A percentile compares a stretch with the other conserved stretches of the same genome.
Conservation (phyloP, 2,888 invertebrate genomes). For the Chydorus sphaericus region DNA sequence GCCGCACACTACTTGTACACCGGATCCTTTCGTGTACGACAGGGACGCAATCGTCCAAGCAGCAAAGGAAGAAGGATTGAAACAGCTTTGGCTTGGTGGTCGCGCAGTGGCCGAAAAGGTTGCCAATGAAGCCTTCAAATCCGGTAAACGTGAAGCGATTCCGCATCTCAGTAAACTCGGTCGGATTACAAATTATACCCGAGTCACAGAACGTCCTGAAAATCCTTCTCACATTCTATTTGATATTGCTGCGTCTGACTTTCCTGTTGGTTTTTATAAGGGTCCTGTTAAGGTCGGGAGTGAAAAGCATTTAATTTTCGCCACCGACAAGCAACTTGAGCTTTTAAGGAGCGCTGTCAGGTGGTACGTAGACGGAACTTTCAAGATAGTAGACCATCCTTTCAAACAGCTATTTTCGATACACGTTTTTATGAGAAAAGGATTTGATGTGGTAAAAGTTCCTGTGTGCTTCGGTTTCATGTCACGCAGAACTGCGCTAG, state of each 20-base stretch:
- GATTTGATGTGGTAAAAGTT: constrained; percentile 1
- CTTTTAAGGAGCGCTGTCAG: background rate
- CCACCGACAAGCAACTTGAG: background rate
- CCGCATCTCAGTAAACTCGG: too few relatives aligned
- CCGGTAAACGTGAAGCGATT: too few relatives aligned
- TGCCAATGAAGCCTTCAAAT: too few relatives aligned
- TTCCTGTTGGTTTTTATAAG: background rate
- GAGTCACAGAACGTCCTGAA: too few relatives aligned
- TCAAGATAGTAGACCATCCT: background rate
- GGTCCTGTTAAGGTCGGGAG: background rate
- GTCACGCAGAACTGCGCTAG: background rate
- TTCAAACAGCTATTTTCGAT: constrained; percentile 8
- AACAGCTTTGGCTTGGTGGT: too few relatives aligned
- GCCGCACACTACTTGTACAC: too few relatives aligned
- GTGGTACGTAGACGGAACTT: constrained; percentile 9
- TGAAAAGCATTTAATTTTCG: background rate
- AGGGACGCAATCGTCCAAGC: too few relatives aligned
- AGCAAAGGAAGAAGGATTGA: too few relatives aligned
- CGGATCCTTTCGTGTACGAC: too few relatives aligned
- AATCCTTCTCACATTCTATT: background rate
- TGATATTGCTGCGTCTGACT: background rate
- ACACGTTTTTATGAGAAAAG: constrained; percentile 3
- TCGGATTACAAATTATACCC: too few relatives aligned
- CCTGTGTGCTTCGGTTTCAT: background rate
- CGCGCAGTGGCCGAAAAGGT: too few relatives aligned